Evolutionary conservation across 2,888 invertebrate genomes (phyloP).

Genomic region (Ditula angustiorana): DNA sequence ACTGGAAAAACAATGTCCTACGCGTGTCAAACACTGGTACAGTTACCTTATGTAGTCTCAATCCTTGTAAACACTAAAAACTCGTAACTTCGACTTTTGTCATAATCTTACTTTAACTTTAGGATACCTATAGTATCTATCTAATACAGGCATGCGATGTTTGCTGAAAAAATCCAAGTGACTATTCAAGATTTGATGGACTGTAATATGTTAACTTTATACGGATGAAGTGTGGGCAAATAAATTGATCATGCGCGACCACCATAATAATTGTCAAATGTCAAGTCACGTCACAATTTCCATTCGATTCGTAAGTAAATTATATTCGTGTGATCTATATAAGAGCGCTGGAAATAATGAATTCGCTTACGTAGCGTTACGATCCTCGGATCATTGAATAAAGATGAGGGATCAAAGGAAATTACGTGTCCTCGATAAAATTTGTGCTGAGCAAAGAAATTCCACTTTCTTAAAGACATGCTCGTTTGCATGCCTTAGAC

Average conservation of each 20-base stretch:
- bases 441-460: constrained; percentile 76
- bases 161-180: background rate
- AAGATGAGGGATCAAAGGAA: constrained; percentile 83
- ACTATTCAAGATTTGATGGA: background rate
- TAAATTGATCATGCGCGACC: too few relatives aligned
- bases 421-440: constrained; percentile 79
- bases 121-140: too few relatives aligned
- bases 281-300: constrained; percentile 40
- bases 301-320: constrained; percentile 49
- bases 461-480: constrained; percentile 59
- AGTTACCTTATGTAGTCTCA: too few relatives aligned
- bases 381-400: constrained; percentile 81
- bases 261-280: constrained; percentile 13
- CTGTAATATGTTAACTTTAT: too few relatives aligned
- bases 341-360: constrained; percentile 75
- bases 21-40: too few relatives aligned
- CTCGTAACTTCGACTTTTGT: too few relatives aligned
- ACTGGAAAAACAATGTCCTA: too few relatives aligned
- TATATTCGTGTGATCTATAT: constrained; percentile 54
- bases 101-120: background rate
- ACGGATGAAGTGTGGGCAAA: background rate
- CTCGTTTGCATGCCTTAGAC: constrained; percentile 67
- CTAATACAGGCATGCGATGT: too few relatives aligned
- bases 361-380: constrained; percentile 80
- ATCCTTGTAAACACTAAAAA: too few relatives aligned